These are phyloP conservation scores for Drosophila borborema DNA, from an alignment of 2,888 invertebrate genomes.

Conservation along the genomic window DNA sequence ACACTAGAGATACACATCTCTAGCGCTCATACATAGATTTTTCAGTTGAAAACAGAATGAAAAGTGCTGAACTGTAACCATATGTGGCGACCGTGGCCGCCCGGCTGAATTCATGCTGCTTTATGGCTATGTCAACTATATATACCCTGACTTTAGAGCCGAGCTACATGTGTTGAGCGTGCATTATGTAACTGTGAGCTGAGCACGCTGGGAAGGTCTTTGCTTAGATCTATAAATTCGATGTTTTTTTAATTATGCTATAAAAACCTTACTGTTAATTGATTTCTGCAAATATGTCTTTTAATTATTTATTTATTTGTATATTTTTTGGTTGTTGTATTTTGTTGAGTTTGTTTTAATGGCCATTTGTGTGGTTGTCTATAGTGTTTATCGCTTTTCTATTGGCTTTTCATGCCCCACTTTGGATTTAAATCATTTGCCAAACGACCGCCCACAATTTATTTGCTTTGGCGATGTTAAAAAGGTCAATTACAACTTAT, in stretches of 20 bases:
- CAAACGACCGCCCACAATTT: conserved; percentile 64
- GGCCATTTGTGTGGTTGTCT: conserved; percentile 21
- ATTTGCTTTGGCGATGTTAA: conserved; percentile 53
- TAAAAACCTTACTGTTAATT: conserved; percentile 50
- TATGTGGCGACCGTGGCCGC: conserved; percentile 56
- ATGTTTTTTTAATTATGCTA: conserved; percentile 45
- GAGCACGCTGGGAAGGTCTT: background rate
- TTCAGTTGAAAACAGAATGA: conserved; percentile 75
- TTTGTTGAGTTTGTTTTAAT: conserved; percentile 19
- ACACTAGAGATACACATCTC: conserved; percentile 66
- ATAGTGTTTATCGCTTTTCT: conserved; percentile 44
- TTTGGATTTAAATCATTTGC: conserved; percentile 43
- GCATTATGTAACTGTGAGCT: conserved; percentile 5
- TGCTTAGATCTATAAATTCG: background rate
- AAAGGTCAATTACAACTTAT: conserved; percentile 79
- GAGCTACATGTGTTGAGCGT: conserved; percentile 24
- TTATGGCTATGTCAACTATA: conserved; percentile 46
- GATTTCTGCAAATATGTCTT: conserved; percentile 57
- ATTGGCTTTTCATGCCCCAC: conserved; percentile 37
- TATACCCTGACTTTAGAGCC: conserved; percentile 49
- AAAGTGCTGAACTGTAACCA: conserved; percentile 79
- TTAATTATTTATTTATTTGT: conserved; percentile 35
- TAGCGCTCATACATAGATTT: conserved; percentile 47
- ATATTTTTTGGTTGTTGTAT: conserved; percentile 7
- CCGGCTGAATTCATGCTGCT: conserved; percentile 44